phyloP scores from a whole-genome alignment of 1,140 invertebrate genomes.

The Muscidifurax raptorellus region DNA sequence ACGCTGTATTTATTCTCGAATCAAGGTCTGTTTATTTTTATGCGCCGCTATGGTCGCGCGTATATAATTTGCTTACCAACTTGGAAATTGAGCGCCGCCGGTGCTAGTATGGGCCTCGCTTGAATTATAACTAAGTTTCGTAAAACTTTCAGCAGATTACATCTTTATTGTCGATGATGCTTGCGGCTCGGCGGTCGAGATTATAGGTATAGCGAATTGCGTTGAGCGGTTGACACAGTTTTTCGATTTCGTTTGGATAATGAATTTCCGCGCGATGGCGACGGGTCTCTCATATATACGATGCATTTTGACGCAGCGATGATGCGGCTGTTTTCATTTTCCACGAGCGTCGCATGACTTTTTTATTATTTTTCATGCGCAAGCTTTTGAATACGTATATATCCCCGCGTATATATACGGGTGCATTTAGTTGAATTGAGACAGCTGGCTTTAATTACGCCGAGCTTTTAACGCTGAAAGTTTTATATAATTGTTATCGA shows the following conservation, averaged over 20 bases:
- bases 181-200: no score
- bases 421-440: not conserved
- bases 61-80: not conserved
- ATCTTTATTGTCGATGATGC: not conserved
- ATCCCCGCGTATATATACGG: no score
- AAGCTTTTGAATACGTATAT: not conserved
- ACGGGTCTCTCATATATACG: not conserved
- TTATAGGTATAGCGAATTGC: no score
- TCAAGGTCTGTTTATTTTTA: slow-evolving; percentile 10
- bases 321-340: no score
- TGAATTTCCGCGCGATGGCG: no score
- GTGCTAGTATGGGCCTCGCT: no score
- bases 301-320: not conserved
- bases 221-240: no score
- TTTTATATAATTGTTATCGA: not conserved
- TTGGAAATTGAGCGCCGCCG: not conserved
- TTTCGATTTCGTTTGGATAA: no score
- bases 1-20: not conserved
- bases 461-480: not conserved
- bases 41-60: not conserved
- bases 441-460: not conserved
- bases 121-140: not conserved
- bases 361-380: not conserved
- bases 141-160: not conserved
- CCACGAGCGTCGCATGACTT: not conserved